Percentiles rank a stretch among this genome's conserved stretches.
Conservation (phyloP, 1,140 invertebrate species). For the Daktulosphaira vitifoliae region DNA sequence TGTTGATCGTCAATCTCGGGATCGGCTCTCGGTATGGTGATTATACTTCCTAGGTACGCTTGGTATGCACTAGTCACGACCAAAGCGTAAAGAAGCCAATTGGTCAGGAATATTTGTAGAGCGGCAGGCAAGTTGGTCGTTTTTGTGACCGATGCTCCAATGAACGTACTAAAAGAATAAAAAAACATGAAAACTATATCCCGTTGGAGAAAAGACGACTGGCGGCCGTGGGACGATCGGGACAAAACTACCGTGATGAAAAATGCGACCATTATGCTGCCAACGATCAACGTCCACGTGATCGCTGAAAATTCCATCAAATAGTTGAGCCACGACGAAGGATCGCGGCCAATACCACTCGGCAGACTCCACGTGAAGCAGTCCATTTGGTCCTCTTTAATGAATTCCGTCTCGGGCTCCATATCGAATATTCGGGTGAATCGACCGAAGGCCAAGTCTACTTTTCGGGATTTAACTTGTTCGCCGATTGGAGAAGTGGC, state of each 20-base stretch:
- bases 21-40: constrained; percentile 38
- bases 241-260: constrained; percentile 25
- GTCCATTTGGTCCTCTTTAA: constrained; percentile 38
- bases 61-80: constrained; percentile 38
- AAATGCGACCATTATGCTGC: constrained; percentile 30
- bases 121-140: constrained; percentile 25
- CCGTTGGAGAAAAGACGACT: background rate
- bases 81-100: constrained; percentile 38
- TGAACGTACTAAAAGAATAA: constrained; percentile 35
- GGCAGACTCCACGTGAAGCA: constrained; percentile 41
- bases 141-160: constrained; percentile 34
- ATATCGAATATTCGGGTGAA: constrained; percentile 38
- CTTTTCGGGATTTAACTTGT: constrained; percentile 3
- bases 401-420: constrained; percentile 34
- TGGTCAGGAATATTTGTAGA: constrained; percentile 36
- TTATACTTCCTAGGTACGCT: constrained; percentile 39
- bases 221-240: background rate
- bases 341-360: constrained; percentile 36
- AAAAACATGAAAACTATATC: constrained; percentile 23
- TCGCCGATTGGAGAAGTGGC: background rate
- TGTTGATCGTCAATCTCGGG: constrained; percentile 36
- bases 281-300: constrained; percentile 20
- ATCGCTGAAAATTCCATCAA: constrained; percentile 36
- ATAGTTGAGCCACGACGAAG: constrained; percentile 39
- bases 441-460: constrained; percentile 37